Conservation (phyloP, 1,140 invertebrate species). For the Scaptomyza hsui region DNA sequence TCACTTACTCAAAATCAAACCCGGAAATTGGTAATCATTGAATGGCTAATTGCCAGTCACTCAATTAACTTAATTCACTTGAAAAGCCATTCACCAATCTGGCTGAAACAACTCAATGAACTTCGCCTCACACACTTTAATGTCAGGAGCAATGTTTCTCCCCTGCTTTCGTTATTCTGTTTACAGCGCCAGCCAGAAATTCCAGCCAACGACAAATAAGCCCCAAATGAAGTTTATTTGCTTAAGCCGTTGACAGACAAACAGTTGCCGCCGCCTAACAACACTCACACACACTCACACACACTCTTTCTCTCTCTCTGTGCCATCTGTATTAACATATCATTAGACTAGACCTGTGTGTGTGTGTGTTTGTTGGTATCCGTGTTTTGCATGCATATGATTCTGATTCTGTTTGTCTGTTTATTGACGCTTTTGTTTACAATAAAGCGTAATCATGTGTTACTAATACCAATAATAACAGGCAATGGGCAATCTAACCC, state of each 20-base stretch:
- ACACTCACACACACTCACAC: slow-evolving; percentile 11
- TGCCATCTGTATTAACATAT: slow-evolving; percentile 80
- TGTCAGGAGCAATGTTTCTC: slow-evolving; percentile 13
- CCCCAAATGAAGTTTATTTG: slow-evolving; percentile 68
- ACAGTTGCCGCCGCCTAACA: slow-evolving; percentile 51
- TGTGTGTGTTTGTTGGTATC: slow-evolving; percentile 21
- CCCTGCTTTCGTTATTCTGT: slow-evolving; percentile 13
- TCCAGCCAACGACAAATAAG: slow-evolving; percentile 49
- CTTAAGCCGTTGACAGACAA: slow-evolving; percentile 75
- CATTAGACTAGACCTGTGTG: slow-evolving; percentile 50
- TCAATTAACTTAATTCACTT: slow-evolving; percentile 60
- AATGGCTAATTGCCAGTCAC: slow-evolving; percentile 3
- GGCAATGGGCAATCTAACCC: slow-evolving; percentile 72
- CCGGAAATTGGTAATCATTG: neutral
- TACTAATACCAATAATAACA: slow-evolving; percentile 79
- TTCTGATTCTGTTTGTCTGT: slow-evolving; percentile 61
- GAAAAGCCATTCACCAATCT: slow-evolving; percentile 37
- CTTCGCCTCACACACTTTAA: slow-evolving; percentile 40
- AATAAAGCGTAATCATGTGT: slow-evolving; percentile 79
- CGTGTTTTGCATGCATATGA: slow-evolving; percentile 28
- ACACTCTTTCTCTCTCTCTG: slow-evolving; percentile 23
- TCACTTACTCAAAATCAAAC: no score
- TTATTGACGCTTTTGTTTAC: slow-evolving; percentile 76
- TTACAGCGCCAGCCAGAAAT: slow-evolving; percentile 33
- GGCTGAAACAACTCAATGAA: slow-evolving; percentile 31